A percentile compares a stretch with the other conserved stretches of the same genome.
Evolutionary conservation across 2,113 vertebrate genomes (phyloP).

Genomic region (Nothocercus julius): DNA sequence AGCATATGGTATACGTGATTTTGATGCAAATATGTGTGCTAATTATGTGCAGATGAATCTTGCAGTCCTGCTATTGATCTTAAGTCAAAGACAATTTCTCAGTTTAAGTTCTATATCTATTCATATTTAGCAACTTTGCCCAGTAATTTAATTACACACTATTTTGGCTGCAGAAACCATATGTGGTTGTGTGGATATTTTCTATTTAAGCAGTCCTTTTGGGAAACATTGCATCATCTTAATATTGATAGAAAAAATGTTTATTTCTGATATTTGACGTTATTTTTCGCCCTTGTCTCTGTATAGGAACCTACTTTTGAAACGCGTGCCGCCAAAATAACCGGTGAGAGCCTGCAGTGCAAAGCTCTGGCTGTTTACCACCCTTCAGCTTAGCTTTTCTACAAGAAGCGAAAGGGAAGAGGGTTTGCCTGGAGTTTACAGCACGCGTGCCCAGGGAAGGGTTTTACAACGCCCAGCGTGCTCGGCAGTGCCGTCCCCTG

Average conservation of each 20-base stretch:
- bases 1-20: conserved; percentile 92
- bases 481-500: not conserved
- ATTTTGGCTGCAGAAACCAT: conserved; percentile 65
- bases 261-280: not conserved
- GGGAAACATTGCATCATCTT: not conserved
- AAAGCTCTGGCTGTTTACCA: not conserved
- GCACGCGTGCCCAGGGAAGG: not conserved
- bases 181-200: not conserved
- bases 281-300: accelerated
- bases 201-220: not conserved
- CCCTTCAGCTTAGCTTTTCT: not conserved
- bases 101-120: conserved; percentile 85
- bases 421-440: not conserved
- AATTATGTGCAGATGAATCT: conserved; percentile 92
- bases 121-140: conserved; percentile 88
- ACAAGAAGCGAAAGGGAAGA: not conserved
- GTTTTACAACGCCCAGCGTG: not conserved
- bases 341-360: accelerated
- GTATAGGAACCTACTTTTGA: not conserved
- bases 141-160: conserved; percentile 86
- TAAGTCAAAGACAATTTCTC: conserved; percentile 90
- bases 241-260: not conserved
- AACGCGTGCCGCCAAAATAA: not conserved
- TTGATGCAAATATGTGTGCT: conserved; percentile 92
- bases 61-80: conserved; percentile 85